phyloP scores from a whole-genome alignment of 2,797 vertebrate genomes.

The Parambassis ranga region DNA sequence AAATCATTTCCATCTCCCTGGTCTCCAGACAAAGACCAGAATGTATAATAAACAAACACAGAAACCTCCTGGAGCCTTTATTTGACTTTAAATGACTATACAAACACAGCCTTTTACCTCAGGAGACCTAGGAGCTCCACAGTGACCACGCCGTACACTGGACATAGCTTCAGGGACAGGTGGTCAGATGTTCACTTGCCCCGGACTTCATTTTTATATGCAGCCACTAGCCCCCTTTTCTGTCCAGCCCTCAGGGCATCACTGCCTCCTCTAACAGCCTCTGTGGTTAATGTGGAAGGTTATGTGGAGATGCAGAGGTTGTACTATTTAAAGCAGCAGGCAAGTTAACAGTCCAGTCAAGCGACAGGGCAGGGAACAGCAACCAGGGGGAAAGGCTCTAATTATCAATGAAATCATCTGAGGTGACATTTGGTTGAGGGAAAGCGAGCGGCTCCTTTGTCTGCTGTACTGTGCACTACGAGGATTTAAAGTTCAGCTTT shows the following conservation, averaged over 20 bases:
- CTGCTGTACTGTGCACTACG: background rate
- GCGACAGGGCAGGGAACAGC: slow-evolving; percentile 27
- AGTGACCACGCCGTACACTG: background rate
- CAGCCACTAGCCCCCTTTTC: slow-evolving; percentile 1
- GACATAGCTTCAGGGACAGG: background rate
- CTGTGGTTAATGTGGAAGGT: slow-evolving; percentile 33
- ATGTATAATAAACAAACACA: background rate
- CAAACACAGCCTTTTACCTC: background rate
- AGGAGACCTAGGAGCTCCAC: slow-evolving; percentile 11
- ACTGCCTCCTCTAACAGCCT: background rate
- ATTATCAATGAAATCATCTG: slow-evolving; percentile 13
- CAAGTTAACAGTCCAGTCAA: background rate
- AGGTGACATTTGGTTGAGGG: background rate
- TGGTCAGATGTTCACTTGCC: slow-evolving; percentile 6
- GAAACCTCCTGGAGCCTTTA: background rate
- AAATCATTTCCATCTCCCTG: background rate
- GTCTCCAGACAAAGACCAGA: background rate
- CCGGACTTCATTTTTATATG: slow-evolving; percentile 19
- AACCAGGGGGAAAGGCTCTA: background rate
- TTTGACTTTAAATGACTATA: background rate
- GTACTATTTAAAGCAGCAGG: slow-evolving; percentile 57
- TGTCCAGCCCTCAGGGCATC: background rate
- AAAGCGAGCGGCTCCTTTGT: background rate
- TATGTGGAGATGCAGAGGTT: slow-evolving; percentile 43
- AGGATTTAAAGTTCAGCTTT: slow-evolving; percentile 4